Evolutionary conservation across 1,140 invertebrate genomes (phyloP).

Genomic region (Trachelipus rathkii): DNA sequence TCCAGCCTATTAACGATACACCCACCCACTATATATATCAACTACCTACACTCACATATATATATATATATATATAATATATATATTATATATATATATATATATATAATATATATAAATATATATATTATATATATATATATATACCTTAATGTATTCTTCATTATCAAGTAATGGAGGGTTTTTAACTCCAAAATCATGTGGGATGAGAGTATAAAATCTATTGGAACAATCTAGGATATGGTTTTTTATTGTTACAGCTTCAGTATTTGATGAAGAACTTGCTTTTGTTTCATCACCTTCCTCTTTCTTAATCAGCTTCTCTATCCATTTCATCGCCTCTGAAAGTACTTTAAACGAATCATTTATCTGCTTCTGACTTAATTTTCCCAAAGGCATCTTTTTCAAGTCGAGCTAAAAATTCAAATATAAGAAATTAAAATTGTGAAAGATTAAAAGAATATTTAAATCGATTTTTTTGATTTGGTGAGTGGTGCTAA

Average conservation of each 20-base stretch:
- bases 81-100: too few relatives aligned
- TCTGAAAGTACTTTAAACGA: conserved; percentile 80
- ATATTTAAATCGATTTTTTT: too few relatives aligned
- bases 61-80: too few relatives aligned
- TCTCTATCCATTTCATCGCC: conserved; percentile 61
- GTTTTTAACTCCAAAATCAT: conserved; percentile 82
- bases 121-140: conserved; percentile 20
- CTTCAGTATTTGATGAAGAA: background rate
- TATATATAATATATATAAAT: conserved; percentile 8
- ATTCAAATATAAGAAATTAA: conserved; percentile 45
- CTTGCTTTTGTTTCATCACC: background rate
- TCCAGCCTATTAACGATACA: too few relatives aligned
- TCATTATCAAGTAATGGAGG: conserved; percentile 73
- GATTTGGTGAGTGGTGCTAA: background rate
- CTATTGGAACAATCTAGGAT: conserved; percentile 45
- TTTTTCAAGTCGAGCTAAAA: conserved; percentile 85
- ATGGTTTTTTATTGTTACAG: conserved; percentile 20
- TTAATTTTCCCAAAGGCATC: conserved; percentile 95
- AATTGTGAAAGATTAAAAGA: background rate
- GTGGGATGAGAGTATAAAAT: conserved; percentile 92
- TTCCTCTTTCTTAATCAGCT: conserved; percentile 51
- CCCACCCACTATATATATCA: too few relatives aligned
- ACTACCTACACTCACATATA: too few relatives aligned
- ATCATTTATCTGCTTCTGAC: conserved; percentile 79
- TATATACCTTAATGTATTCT: conserved; percentile 66